Percentiles rank a stretch among this genome's conserved stretches.
Conservation (phyloP, 2,888 invertebrate genomes). For the Polyploca ridens region DNA sequence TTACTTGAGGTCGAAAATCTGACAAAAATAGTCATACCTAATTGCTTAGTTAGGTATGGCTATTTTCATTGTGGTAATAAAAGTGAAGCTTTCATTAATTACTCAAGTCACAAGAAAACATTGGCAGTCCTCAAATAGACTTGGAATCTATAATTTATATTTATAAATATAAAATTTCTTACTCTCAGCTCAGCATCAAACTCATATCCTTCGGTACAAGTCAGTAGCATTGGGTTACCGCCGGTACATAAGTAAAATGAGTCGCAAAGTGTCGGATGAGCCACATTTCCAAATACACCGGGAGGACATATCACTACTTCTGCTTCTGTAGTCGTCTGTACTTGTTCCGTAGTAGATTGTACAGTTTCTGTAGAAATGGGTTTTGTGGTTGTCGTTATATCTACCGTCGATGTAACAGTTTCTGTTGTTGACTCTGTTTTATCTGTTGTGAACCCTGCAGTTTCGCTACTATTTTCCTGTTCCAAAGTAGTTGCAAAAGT, state of each 20-base stretch:
- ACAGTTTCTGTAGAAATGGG: neutral
- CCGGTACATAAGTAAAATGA: slow-evolving; percentile 42
- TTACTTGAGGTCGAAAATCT: too few species aligned
- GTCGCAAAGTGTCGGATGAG: slow-evolving; percentile 46
- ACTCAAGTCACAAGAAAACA: too few species aligned
- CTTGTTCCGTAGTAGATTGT: neutral
- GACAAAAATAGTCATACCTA: too few species aligned
- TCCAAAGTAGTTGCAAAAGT: too few species aligned
- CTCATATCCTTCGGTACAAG: slow-evolving; percentile 39
- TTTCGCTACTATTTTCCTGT: too few species aligned
- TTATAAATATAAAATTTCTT: slow-evolving; percentile 15
- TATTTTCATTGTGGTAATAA: too few species aligned
- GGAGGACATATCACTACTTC: slow-evolving; percentile 33
- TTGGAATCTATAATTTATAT: too few species aligned
- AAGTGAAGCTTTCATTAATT: too few species aligned
- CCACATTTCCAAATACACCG: slow-evolving; percentile 39
- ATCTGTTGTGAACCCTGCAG: neutral
- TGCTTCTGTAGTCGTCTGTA: slow-evolving; percentile 17
- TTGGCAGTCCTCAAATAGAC: too few species aligned
- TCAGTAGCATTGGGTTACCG: slow-evolving; percentile 30
- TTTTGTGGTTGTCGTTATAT: neutral
- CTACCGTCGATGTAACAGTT: slow-evolving; percentile 12
- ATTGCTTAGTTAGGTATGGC: too few species aligned
- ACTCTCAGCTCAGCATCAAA: slow-evolving; percentile 32
- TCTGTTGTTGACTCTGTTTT: neutral